Base-by-base conservation (phyloP, 2,113 vertebrate species). In the Oenanthe melanoleuca region DNA sequence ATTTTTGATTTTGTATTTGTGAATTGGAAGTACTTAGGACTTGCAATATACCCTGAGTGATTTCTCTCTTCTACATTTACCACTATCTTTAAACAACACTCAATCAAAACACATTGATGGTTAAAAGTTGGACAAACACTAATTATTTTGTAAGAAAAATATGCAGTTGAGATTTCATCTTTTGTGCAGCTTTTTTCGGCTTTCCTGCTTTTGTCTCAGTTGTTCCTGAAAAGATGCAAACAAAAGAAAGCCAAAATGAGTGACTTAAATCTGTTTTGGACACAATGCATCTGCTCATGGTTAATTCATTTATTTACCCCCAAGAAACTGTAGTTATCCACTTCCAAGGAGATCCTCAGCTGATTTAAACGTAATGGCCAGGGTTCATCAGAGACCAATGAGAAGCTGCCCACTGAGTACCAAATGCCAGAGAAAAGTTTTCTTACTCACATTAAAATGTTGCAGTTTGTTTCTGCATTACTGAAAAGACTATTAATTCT, bases 221-320 rank as follows among this genome's bases (percentile, higher is more conserved):
- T 37, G 14, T 73, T 82, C 37, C 38, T 64, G 70, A 78, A 91
- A 89, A 67, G 17, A 5, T 10, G 13, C 31, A 34, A 50, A 91
- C n/a, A 77, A 63, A 9, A 74, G 74, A 84, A 96, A 82, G 72
- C 64, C 70, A 91, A 64, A 50, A 77, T 82, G 20, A 83, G 80
- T 34, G 31, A 84, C 79, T 92, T 70, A 86, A 79, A 86, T 50
- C 38, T 92, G 57, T 85, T 79, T 67, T 29, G 45, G 31, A 75
- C 34, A 52, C 55, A 47, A 72, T 78, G 37, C 40, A 26, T 90
- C 40, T 92, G 25, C 53, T 47, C n/a, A 71, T 67, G 42, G 53
- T 94, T 88, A 95, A 92, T 95, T 94, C 44, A 89, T 85, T 78
- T 86, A 67, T 88, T 96, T 94, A 86, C 15, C 37, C 79, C 66